Evolutionary conservation across 2,888 invertebrate species (phyloP), one percentile per base, ranked within the genome.

Genomic region (Kryphioiulus occultus): DNA sequence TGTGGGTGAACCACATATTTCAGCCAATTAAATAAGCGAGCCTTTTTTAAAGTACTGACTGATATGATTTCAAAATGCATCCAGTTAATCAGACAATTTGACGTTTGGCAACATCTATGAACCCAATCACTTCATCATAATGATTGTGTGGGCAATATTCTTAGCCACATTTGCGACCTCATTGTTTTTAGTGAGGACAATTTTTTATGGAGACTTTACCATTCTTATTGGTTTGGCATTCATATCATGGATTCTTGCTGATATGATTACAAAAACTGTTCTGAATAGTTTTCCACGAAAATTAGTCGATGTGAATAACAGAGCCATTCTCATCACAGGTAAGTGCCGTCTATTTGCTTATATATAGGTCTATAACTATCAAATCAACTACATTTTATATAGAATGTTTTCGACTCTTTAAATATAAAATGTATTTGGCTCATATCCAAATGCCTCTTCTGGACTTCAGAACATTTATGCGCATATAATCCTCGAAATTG

Each of bases 241-340:
- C 19, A 59, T 88, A 12, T 87, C 89, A 7, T 89, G 89, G 89
- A 85, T 88, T 5, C 19, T 88, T n/a, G 88, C 89, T 30, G 89
- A 89, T 30, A 85, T 88, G 87, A 44, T 89, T 15, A 87, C 89
- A 53, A 90, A 90, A 84, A 88, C 88, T 1, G 83, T 90, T n/a
- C 68, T 87, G 15, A 89, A 90, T 84, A 86, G 88, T 10, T 83
- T 89, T 86, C 89, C 89, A 2, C 88, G 89, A 82, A 88, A 85
- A n/a, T 78, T 86, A 32, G 89, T 90, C 22, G 87, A 88, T 22
- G 30, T 88, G 17, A 44, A 88, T 12, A 89, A 90, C 39, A 91
- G 91, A 87, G 90, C 91, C 5, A 90, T 91, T 19, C 87, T 91
- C 39, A 89, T 91, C 82, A 91, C 91, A 32, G 91, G 91, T 91